Conservation (phyloP, 2,113 vertebrate species). For the Hydrolagus affinis region DNA sequence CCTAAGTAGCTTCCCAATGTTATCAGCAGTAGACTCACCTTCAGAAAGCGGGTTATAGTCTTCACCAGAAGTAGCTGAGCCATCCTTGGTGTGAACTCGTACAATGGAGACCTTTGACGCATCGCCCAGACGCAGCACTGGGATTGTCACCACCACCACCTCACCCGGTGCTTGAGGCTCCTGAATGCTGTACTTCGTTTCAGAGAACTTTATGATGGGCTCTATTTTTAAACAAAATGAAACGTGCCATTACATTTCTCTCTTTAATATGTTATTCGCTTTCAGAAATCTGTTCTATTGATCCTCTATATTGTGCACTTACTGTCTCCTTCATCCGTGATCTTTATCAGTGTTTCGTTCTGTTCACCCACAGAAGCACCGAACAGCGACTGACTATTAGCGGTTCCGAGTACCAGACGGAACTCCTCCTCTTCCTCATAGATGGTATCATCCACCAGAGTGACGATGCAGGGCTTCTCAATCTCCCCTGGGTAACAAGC, state of each 20-base stretch:
- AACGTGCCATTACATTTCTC: neutral
- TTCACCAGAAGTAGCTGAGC: conserved; percentile 71
- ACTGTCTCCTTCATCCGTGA: conserved; percentile 73
- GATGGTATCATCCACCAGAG: conserved; percentile 59
- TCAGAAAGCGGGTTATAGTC: conserved; percentile 75
- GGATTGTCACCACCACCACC: conserved; percentile 57
- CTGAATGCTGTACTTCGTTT: conserved; percentile 67
- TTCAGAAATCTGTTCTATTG: neutral
- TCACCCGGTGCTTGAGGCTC: conserved; percentile 63
- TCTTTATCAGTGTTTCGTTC: conserved; percentile 61
- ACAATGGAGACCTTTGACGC: conserved; percentile 69
- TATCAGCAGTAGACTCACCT: conserved; percentile 45
- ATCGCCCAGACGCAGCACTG: conserved; percentile 61
- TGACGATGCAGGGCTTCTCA: conserved; percentile 65
- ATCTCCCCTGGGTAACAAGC: conserved; percentile 54
- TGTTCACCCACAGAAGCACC: conserved; percentile 62
- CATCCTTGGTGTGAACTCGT: conserved; percentile 73
- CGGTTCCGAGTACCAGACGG: conserved; percentile 59
- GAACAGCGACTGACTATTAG: conserved; percentile 61
- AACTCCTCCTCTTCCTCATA: conserved; percentile 74
- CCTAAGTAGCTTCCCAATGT: too few species aligned
- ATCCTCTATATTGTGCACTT: conserved; percentile 40
- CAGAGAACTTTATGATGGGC: conserved; percentile 70
- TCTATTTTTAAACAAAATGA: conserved; percentile 44
- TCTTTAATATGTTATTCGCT: neutral